Conservation (phyloP, 2,888 invertebrate genomes). For the Drosophila atroscutellata region DNA sequence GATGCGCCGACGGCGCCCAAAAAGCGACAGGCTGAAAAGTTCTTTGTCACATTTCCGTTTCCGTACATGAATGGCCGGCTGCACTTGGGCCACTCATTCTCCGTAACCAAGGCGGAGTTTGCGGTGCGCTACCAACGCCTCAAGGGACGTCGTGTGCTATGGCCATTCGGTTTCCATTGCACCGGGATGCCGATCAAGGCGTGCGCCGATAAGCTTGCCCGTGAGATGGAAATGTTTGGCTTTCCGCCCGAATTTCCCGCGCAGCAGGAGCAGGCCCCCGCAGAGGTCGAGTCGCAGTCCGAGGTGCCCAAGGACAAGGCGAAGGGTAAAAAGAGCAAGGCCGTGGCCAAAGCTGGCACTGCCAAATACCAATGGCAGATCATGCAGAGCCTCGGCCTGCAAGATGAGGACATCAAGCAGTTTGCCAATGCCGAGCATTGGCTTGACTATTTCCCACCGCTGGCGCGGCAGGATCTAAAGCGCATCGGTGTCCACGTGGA, state of each 20-base stretch:
- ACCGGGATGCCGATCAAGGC: conserved; percentile 99
- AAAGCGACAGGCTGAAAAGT: conserved; percentile 90
- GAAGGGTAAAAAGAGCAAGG: conserved; percentile 98
- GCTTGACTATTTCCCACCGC: conserved; percentile 98
- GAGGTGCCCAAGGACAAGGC: conserved; percentile 91
- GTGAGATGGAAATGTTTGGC: conserved; percentile 96
- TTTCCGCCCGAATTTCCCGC: conserved; percentile 96
- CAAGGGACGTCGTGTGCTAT: conserved; percentile 95
- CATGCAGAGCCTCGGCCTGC: conserved; percentile 96
- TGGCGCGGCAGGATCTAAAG: conserved; percentile 93
- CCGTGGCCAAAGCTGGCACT: conserved; percentile 94
- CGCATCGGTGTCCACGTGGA: conserved; percentile 97
- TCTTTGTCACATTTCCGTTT: conserved; percentile 97
- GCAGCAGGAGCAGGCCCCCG: conserved; percentile 82
- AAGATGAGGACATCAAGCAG: conserved; percentile 95
- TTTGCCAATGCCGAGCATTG: conserved; percentile 97
- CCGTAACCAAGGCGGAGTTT: conserved; percentile 99
- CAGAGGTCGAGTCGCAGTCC: conserved; percentile 86
- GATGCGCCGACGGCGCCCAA: conserved; percentile 90
- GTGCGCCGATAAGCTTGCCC: conserved; percentile 97
- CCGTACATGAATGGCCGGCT: conserved; percentile 99
- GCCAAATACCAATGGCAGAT: conserved; percentile 99
- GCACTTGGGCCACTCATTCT: conserved; percentile 99
- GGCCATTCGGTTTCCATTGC: conserved; percentile 99
- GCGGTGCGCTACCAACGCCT: conserved; percentile 96